Base-by-base conservation (phyloP, 2,888 invertebrate species). In the Leptodirus hochenwartii region DNA sequence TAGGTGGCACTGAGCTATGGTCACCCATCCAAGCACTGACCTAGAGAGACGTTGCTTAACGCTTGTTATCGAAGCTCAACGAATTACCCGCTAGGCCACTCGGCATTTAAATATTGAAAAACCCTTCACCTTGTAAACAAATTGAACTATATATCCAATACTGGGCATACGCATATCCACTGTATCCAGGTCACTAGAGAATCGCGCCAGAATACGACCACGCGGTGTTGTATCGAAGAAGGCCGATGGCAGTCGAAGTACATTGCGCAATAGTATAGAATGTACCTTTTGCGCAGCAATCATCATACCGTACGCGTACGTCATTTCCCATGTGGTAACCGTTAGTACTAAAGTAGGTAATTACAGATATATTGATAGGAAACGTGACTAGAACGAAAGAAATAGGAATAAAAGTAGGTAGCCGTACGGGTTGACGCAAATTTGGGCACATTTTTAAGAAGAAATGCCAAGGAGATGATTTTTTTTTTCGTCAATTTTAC, bases 141-240 rank as follows among this genome's bases (percentile, higher is more conserved):
- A n/a, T n/a, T n/a, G 37, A 23, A 32, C 23, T 10, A 37, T 23
- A 22, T 32, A 32, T 29, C 34, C 32, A 31, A 29, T 23, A 22
- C 33, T 27, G 9, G 49, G 52, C 39, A 74, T 64, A 43, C 64
- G 63, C 43, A 63, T 62, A 54, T 76, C 75, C 60, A 73, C 53
- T 41, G 69, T 59, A 52, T 74, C 69, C 44, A 73, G 57, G 56
- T 76, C 75, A 64, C 72, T 69, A 52, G 71, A 67, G 56, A 74
- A 74, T 54, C 72, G 65, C 59, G 67, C 59, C 29, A 79, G 59
- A 43, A 79, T 66, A 42, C 79, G 62, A 50, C 79, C 79, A 40
- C 67, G 44, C 16, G 79, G 79, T 33, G 79, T 80, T 43, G 68
- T 69, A 54, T 79, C 77, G 59, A 74, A 78, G 58, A 76, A 66